These are phyloP conservation scores for Trinectes maculatus DNA, from an alignment of 2,113 vertebrate genomes.

Conservation along the genomic window DNA sequence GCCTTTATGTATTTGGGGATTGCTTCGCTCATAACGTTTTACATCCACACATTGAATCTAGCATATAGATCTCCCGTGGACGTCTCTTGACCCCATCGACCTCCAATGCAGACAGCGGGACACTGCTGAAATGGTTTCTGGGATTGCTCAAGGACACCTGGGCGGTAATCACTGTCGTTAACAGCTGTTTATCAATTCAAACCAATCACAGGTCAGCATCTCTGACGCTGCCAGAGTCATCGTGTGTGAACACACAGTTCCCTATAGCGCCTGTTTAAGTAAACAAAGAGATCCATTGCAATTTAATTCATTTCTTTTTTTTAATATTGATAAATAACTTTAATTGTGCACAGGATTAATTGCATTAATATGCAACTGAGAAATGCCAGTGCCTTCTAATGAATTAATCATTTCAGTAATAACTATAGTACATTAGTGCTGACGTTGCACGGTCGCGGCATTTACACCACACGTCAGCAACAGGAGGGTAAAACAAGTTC, in stretches of 20 bases:
- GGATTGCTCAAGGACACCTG: slow-evolving; percentile 46
- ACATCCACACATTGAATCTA: neutral
- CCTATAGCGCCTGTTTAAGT: neutral
- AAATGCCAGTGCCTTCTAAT: slow-evolving; percentile 28
- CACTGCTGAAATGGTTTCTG: slow-evolving; percentile 21
- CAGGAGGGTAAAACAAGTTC: slow-evolving; percentile 16
- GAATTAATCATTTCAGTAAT: slow-evolving; percentile 37
- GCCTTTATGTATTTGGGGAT: slow-evolving; percentile 8
- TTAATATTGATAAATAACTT: neutral
- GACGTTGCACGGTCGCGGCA: slow-evolving; percentile 21
- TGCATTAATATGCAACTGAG: slow-evolving; percentile 8
- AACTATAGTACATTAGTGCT: slow-evolving; percentile 40
- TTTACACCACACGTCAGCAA: slow-evolving; percentile 31
- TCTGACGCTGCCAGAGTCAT: neutral
- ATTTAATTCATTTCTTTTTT: too few relatives aligned
- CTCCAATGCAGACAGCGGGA: neutral
- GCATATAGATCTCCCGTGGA: neutral
- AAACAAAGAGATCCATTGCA: too few relatives aligned
- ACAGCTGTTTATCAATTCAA: slow-evolving; percentile 34
- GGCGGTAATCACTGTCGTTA: slow-evolving; percentile 12
- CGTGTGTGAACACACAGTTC: neutral
- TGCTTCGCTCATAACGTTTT: neutral
- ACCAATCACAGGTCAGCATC: slow-evolving; percentile 22
- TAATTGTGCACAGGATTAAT: too few relatives aligned
- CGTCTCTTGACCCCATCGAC: slow-evolving; percentile 20